These are phyloP conservation scores for Melierax canorus DNA, from an alignment of 2,113 vertebrate genomes.

Conservation along the genomic window DNA sequence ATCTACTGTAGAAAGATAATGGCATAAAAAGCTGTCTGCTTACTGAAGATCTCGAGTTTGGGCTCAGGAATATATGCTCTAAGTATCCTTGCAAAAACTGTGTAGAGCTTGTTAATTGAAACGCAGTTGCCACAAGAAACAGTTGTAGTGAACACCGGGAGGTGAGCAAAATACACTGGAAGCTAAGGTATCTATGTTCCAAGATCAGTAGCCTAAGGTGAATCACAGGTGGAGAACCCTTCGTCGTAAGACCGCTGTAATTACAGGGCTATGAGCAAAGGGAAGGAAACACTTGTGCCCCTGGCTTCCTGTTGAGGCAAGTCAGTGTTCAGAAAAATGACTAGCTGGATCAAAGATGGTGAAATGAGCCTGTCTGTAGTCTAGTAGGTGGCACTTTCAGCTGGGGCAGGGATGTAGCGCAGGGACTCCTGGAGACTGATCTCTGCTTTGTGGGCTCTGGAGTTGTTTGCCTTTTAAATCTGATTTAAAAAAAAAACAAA, in stretches of 20 bases:
- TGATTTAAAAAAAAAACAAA: neutral
- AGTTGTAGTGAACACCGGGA: rapidly evolving
- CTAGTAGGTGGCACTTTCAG: neutral
- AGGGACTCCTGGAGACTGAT: neutral
- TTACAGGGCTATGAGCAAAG: neutral
- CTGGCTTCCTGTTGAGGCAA: neutral
- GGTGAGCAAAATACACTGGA: neutral
- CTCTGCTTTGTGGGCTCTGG: neutral
- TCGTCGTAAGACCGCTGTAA: neutral
- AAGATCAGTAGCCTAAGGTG: slow-evolving; percentile 11
- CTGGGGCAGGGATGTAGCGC: neutral
- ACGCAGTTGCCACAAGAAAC: neutral
- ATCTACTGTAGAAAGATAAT: neutral
- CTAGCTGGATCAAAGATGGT: neutral
- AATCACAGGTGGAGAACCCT: neutral
- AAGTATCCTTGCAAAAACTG: neutral
- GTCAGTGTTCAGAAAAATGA: neutral
- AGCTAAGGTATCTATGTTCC: neutral
- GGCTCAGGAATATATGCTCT: neutral
- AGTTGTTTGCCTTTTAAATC: neutral
- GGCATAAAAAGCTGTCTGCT: neutral
- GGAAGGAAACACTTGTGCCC: neutral
- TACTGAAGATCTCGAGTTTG: neutral
- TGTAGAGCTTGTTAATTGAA: neutral
- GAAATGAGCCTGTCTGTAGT: neutral